Percentiles rank a stretch among this genome's conserved stretches.
phyloP scores from a whole-genome alignment of 2,888 invertebrate species.

The Phaonia tiefii region DNA sequence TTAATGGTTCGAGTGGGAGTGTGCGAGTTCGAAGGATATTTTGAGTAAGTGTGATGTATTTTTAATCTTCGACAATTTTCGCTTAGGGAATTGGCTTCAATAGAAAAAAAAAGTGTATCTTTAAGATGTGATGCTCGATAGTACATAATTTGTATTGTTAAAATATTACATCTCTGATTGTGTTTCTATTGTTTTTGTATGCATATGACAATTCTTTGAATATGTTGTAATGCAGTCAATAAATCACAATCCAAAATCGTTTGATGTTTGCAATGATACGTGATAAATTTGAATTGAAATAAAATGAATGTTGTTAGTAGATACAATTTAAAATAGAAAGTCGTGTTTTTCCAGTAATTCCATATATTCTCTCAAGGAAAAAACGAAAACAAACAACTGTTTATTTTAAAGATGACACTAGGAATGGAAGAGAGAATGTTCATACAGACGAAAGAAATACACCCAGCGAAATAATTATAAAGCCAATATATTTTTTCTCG shows the following conservation, averaged over 20 bases:
- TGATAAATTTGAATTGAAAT: constrained; percentile 52
- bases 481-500: too few relatives aligned
- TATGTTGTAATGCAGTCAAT: neutral
- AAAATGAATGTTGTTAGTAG: neutral
- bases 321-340: too few relatives aligned
- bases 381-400: too few relatives aligned
- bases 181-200: constrained; percentile 30
- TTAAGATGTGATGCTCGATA: constrained; percentile 24
- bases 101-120: constrained; percentile 34
- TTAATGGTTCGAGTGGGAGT: constrained; percentile 3
- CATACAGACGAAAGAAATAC: too few relatives aligned
- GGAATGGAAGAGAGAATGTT: too few relatives aligned
- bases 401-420: too few relatives aligned
- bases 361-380: too few relatives aligned
- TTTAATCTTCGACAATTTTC: constrained; percentile 69
- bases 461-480: too few relatives aligned
- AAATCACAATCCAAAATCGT: constrained; percentile 25
- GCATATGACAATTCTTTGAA: neutral
- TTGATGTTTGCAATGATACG: constrained; percentile 56
- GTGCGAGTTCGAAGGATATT: constrained; percentile 29
- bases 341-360: too few relatives aligned
- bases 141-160: constrained; percentile 42
- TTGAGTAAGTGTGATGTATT: constrained; percentile 67
- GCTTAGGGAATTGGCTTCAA: constrained; percentile 64
- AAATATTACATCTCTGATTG: neutral